Base-by-base conservation (phyloP, 2,113 vertebrate species). In the Solea senegalensis region DNA sequence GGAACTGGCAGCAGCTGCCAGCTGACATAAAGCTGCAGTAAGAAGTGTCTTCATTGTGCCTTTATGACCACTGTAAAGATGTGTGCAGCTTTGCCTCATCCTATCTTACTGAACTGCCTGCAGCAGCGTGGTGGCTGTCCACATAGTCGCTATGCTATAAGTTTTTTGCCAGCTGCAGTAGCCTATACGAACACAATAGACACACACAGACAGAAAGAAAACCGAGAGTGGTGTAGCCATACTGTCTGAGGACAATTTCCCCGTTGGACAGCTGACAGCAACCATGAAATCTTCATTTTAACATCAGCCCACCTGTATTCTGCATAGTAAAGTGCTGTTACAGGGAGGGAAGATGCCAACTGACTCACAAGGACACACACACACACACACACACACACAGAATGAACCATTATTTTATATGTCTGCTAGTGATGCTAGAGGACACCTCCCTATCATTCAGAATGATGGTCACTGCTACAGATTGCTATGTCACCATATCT, bases 1-100 rank as follows among this genome's bases (percentile, higher is more conserved):
- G 87, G 89, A 84, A 90, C 89, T 45, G 61, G 77, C 68, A 83
- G 82, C 89, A 91, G 87, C 87, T 92, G 92, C 82, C 85, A 76
- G 79, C 76, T 75, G 85, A 89, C 74, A 90, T 91, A 86, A 87
- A 89, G 81, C 85, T 78, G 71, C 76, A 80, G 75, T 79, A 69
- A 86, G 80, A 86, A 83, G 65, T 87, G 82, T 82, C 77, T 65
- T 85, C 86, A 88, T 88, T 91, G 83, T 88, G 69, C 77, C 85
- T 89, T 85, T 83, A 87, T 82, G 83, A 70, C 87, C 83, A 81
- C 79, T 86, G 90, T 90, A 83, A 83, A 90, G 80, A 85, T 74
- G 78, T 52, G 55, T 63, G 78, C 56, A 65, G 79, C 69, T 76
- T 80, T 82, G 85, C 68, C 65, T 88, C 70, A 80, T 67, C 62